Evolutionary conservation across 2,888 invertebrate genomes (phyloP), one percentile per base, ranked within the genome.

Genomic region (Cephus pygmeus): DNA sequence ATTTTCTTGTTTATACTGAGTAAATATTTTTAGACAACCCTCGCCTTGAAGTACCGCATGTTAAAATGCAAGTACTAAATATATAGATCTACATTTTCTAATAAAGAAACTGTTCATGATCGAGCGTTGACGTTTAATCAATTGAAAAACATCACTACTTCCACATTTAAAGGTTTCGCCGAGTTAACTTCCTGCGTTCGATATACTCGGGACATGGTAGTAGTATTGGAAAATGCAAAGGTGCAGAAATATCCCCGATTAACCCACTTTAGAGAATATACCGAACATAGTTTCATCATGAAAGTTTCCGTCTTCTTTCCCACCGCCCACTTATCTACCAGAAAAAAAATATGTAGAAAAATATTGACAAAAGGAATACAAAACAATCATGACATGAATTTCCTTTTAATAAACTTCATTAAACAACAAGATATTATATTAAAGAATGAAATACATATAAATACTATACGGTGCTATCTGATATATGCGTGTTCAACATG

Each of bases 381-480:
- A 56, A 23, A 23, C 23, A 15, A 9, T 23, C 23, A 23, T 23
- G 23, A 56, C 56, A 23, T 23, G 6, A 56, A 23, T 56, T 56
- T 15, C 23, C 56, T 56, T 75, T 78, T 74, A 35, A 74, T 78
- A 71, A 78, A 78, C 73, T 75, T 75, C 69, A 69, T 75, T 30
- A 75, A 34, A 78, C 75, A 78, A 78, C 71, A 34, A 35, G 71
- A 78, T 75, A 75, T 56, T 78, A 78, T 69, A 78, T 78, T 77
- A 74, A 35, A 69, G 68, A 74, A 69, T 33, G 73, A 73, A 73
- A 73, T 71, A 77, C 74, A 84, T 81, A 86, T 83, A 83, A 83
- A 85, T 84, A 85, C 81, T 84, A 83, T 85, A 84, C 81, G 84
- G 80, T 83, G 80, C 79, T 76, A 73, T 69, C 31, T 81, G 76